Percentiles rank a stretch among this genome's conserved stretches.
Conservation (phyloP, 2,797 vertebrate genomes). For the Anomalospiza imberbis region DNA sequence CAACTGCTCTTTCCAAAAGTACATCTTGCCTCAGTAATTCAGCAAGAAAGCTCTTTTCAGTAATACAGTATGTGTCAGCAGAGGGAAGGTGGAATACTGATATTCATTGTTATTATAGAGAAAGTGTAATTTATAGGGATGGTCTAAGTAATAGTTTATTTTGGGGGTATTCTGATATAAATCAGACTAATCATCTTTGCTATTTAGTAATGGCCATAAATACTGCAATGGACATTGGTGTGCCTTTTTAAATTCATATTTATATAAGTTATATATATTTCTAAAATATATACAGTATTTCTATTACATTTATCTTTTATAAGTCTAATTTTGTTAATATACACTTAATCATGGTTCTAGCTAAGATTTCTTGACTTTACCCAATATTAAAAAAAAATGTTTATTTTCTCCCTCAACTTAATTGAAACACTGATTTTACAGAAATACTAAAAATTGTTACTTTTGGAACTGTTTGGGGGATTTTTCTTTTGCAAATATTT, state of each 20-base stretch:
- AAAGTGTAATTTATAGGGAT: not conserved
- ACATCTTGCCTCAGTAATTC: not conserved
- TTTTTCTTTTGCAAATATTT: rapidly evolving
- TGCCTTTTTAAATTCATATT: not conserved
- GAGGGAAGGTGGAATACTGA: not conserved
- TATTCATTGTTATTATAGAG: not conserved
- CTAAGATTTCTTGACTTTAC: not conserved
- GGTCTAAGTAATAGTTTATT: not conserved
- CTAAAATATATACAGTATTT: not conserved
- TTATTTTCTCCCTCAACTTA: not conserved
- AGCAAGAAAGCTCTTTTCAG: not conserved
- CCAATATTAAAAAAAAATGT: not conserved
- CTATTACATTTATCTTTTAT: not conserved
- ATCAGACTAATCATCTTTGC: not conserved
- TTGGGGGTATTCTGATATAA: not conserved
- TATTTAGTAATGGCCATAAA: not conserved
- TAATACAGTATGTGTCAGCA: not conserved
- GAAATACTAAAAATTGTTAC: not conserved
- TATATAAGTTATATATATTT: not conserved
- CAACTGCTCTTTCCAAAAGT: not conserved
- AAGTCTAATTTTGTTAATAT: not conserved
- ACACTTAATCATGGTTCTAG: not conserved
- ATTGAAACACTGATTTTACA: not conserved
- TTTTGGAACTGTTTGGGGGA: not conserved
- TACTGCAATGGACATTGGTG: not conserved